Evolutionary conservation across 1,140 invertebrate species (phyloP), one percentile per base, ranked within the genome.

Genomic region (Drosophila ohnishii): DNA sequence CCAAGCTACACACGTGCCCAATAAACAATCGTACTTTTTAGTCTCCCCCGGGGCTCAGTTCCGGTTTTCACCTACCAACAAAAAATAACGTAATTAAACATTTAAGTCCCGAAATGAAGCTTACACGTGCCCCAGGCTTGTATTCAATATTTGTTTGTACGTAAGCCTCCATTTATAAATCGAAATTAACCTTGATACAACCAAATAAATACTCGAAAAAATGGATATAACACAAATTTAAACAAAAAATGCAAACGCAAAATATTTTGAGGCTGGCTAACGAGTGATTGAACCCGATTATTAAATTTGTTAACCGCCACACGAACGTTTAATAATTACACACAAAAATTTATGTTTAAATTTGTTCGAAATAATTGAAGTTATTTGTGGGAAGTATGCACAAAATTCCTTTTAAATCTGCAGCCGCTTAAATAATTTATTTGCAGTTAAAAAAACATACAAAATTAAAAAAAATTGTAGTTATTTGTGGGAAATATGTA

Each of bases 171-270:
- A 71, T 81, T 71, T 81, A 64, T 66, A 67, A 73, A 86, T 47
- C 63, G 64, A 86, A 87, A 76, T 65, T 80, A 78, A 87, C 83
- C 83, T 86, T 86, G 83, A 83, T 87, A 57, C n/a, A 32, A 19
- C 75, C 79, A 83, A 83, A 87, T 60, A 88, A 83, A 87, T 60
- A 73, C 22, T 70, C 56, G 34, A 47, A 34, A n/a, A 40, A 42
- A 40, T 50, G 22, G 28, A 60, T 83, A 69, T 58, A 69, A 65
- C 22, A 64, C 35, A 57, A 53, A 50, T 14, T 56, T 40, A 45
- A 61, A 72, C 55, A 65, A 42, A 42, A 42, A 25, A 59, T 28
- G 16, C 32, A 39, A 44, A 70, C 8, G 1, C 3, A 19, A 39
- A n/a, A 59, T n/a, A 13, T 69, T 71, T 76, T 72, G 65, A 65